A percentile compares a stretch with the other conserved stretches of the same genome.
These are phyloP conservation scores for Pseudopipra pipra DNA, from an alignment of 2,113 vertebrate genomes.

Conservation along the genomic window DNA sequence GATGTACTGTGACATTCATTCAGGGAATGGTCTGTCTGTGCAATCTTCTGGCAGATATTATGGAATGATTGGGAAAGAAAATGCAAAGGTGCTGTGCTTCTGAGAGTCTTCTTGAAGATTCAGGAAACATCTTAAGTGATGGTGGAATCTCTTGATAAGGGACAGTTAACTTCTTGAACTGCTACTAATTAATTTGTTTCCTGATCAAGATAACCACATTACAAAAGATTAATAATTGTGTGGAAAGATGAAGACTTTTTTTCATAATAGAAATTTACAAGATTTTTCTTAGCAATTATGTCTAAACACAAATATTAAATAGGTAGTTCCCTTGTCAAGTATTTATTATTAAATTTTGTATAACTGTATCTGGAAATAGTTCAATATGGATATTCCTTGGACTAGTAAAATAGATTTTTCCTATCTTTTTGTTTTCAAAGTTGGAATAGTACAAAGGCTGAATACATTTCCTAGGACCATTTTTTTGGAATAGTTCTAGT, in stretches of 20 bases:
- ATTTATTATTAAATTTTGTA: neutral
- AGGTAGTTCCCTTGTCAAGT: neutral
- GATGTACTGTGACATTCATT: neutral
- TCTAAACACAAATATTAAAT: neutral
- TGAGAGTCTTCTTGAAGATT: neutral
- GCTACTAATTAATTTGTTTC: neutral
- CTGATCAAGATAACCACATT: neutral
- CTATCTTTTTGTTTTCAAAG: neutral
- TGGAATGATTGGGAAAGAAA: neutral
- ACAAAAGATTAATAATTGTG: neutral
- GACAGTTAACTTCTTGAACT: neutral
- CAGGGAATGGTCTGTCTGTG: neutral
- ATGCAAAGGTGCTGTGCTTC: neutral
- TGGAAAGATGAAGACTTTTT: neutral
- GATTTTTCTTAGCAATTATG: neutral
- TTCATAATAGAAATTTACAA: neutral
- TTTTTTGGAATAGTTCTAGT: neutral
- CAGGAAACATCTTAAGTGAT: neutral
- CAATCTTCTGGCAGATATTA: neutral
- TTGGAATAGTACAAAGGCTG: neutral
- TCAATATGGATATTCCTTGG: neutral
- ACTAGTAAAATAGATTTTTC: neutral
- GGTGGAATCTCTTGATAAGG: neutral
- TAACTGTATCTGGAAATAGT: neutral
- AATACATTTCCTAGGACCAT: neutral